Evolutionary conservation across 2,113 vertebrate species (phyloP).

Genomic region (Dascyllus trimaculatus): DNA sequence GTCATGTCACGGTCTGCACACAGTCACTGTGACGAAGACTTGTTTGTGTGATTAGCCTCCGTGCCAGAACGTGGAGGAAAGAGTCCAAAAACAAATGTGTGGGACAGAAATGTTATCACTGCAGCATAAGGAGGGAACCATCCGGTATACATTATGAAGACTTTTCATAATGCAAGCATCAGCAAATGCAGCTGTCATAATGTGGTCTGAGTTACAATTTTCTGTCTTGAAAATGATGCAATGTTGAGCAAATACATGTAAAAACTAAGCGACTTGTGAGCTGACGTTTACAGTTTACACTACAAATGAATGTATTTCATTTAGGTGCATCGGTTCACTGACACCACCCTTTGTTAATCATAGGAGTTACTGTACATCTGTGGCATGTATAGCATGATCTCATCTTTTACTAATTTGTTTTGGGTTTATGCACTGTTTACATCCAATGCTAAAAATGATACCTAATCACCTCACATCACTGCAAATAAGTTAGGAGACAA

Average conservation of each 20-base stretch:
- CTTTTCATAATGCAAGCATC: constrained; percentile 20
- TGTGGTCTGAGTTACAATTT: background rate
- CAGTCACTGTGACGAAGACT: constrained; percentile 41
- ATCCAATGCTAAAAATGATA: too few species aligned
- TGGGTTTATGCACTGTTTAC: too few species aligned
- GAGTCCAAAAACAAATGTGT: constrained; percentile 7
- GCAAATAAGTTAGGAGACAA: too few species aligned
- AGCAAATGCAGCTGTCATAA: constrained; percentile 32
- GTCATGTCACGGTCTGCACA: constrained; percentile 37
- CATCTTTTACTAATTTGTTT: too few species aligned
- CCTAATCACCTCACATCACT: too few species aligned
- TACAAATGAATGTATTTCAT: too few species aligned
- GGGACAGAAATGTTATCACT: constrained; percentile 40
- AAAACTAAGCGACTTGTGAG: too few species aligned
- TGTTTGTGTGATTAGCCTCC: constrained; percentile 55
- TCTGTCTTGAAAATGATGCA: background rate
- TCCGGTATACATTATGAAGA: constrained; percentile 24
- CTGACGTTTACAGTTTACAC: too few species aligned
- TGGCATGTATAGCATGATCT: too few species aligned
- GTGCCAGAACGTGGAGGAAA: constrained; percentile 34
- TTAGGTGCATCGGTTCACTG: too few species aligned
- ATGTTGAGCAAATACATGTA: background rate
- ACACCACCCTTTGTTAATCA: too few species aligned
- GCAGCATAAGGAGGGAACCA: constrained; percentile 17
- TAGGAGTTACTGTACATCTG: too few species aligned